Evolutionary conservation across 2,888 invertebrate species (phyloP).

Genomic region (Nomada flava): DNA sequence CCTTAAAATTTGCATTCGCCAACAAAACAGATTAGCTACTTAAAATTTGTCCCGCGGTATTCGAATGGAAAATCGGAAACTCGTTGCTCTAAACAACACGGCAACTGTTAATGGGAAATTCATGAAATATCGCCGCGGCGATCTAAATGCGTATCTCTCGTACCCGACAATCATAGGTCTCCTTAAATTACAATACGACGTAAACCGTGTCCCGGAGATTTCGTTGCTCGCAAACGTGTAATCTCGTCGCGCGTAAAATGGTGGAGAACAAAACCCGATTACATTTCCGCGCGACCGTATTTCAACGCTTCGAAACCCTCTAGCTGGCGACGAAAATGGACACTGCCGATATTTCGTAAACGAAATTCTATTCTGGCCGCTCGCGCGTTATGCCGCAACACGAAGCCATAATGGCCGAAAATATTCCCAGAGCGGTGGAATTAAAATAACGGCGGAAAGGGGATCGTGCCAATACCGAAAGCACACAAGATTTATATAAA

Average conservation of each 20-base stretch:
- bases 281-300: constrained; percentile 49
- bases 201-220: constrained; percentile 37
- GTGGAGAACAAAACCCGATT: constrained; percentile 51
- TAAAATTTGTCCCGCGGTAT: too few species aligned
- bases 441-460: constrained; percentile 26
- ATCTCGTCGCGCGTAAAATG: constrained; percentile 53
- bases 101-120: background rate
- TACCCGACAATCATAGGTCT: constrained; percentile 19
- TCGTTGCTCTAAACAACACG: too few species aligned
- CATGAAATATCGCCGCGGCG: background rate
- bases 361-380: constrained; percentile 37
- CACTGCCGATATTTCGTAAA: constrained; percentile 46
- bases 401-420: constrained; percentile 1
- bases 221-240: constrained; percentile 46
- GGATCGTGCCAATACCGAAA: constrained; percentile 1
- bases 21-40: too few species aligned
- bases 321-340: constrained; percentile 40
- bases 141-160: background rate
- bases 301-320: constrained; percentile 38
- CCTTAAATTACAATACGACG: constrained; percentile 32
- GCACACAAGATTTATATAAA: background rate
- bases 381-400: constrained; percentile 20
- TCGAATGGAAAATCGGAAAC: too few species aligned
- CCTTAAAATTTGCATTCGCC: too few species aligned
- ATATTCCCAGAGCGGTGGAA: constrained; percentile 22